phyloP scores from a whole-genome alignment of 2,797 vertebrate species.

The Pseudochromis fuscus region DNA sequence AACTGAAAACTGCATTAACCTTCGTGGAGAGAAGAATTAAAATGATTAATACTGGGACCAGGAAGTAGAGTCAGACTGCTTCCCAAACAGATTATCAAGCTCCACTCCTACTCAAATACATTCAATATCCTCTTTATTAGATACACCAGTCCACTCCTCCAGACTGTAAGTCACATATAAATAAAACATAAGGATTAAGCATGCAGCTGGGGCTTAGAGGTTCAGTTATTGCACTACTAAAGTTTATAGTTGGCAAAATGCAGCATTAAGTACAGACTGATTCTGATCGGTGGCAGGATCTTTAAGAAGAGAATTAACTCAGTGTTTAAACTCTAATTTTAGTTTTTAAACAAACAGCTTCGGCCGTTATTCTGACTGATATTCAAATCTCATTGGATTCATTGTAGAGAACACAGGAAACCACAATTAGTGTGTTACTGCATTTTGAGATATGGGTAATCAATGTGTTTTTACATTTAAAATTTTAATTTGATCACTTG shows the following conservation, averaged over 20 bases:
- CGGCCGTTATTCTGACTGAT: not conserved
- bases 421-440: not conserved
- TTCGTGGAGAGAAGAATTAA: slow-evolving; percentile 2
- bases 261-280: slow-evolving; percentile 19
- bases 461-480: not conserved
- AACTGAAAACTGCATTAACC: slow-evolving; percentile 24
- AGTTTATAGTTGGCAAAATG: slow-evolving; percentile 39
- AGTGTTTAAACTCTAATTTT: not conserved
- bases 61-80: slow-evolving; percentile 1
- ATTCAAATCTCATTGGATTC: not conserved
- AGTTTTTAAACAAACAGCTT: not conserved
- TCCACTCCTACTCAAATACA: slow-evolving; percentile 42
- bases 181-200: slow-evolving; percentile 73
- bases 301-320: slow-evolving; percentile 13
- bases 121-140: slow-evolving; percentile 70
- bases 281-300: not conserved
- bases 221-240: slow-evolving; percentile 54
- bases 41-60: slow-evolving; percentile 6
- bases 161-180: slow-evolving; percentile 67
- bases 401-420: not conserved
- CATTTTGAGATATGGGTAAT: not conserved
- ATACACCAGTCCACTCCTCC: slow-evolving; percentile 55
- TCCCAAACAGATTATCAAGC: slow-evolving; percentile 25
- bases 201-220: slow-evolving; percentile 37
- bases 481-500: not conserved